Base-by-base conservation (phyloP, 2,888 invertebrate species). In the Drepana falcataria region DNA sequence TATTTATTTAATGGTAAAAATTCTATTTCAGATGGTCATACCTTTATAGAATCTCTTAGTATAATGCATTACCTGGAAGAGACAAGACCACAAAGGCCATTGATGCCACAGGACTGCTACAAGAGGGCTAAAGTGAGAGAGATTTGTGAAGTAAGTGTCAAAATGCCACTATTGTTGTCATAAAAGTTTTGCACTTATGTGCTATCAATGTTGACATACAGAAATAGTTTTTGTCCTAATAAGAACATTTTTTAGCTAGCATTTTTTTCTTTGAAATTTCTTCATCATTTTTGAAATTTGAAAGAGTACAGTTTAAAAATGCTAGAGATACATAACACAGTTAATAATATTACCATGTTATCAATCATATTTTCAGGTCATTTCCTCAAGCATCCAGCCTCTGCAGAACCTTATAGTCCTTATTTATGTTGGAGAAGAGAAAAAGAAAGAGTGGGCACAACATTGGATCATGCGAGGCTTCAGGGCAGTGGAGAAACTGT, bases 51-150 rank as follows among this genome's bases (percentile, higher is more conserved):
- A 79, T 95, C 95, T 68, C 85, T 97, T 53, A 95, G 95, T 81
- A 98, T 99, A 66, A 94, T 99, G 93, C 97, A 99, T 80, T 99
- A 98, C 81, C 88, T 99, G 73, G 99, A 99, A 81, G 99, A 99
- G 87, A 96, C 96, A 0, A 93, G 96, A 71, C 97, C 97, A 1
- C 95, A 96, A 74, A 93, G 95, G 63, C 94, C 96, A 0, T 85
- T 99, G 4, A 92, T 98, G 91, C 99, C 99, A 0, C 95, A 95
- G 70, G 97, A 98, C 85, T 95, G 96, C 59, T 94, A 95, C 53
- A 95, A 96, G 79, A 93, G 97, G 74, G 97, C 98, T 6, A 96
- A 97, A 93, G 98, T 98, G 58, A 93, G 98, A 59, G 97, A 97
- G 84, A 95, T 99, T 62, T 96, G 97, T 79, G 97, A 98, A 90